Evolutionary conservation across 2,797 vertebrate species (phyloP), one percentile per base, ranked within the genome.

Genomic region (Syncerus caffer): DNA sequence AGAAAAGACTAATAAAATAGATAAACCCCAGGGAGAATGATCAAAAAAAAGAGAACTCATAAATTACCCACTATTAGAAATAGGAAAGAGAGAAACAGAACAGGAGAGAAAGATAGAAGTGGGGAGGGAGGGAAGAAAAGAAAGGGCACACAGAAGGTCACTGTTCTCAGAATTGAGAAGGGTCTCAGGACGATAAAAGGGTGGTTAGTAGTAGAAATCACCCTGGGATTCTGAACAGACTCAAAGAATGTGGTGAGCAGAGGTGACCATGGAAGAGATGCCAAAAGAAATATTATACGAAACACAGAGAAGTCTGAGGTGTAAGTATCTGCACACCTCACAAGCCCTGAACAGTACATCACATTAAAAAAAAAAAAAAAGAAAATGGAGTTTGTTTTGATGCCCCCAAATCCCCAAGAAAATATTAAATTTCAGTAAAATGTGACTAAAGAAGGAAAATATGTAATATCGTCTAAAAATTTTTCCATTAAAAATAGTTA

Each of bases 361-460:
- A 13, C 51, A 9, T 23, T 21, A 10, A 27, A n/a, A 51, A 71
- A 80, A 85, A 80, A n/a, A 79, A 85, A 12, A 58, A 62, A 62
- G 12, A 82, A 53, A 71, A 6, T 53, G 1, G 50, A 38, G 42
- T 79, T 95, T 62, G 85, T 85, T 67, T 42, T 25, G 47, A 84
- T 74, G 57, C 21, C 53, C n/a, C 84, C 8, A 67, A 90, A 17
- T 21, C 34, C 64, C n/a, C 53, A 27, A 80, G 67, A 74, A 95
- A 93, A 84, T 51, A 88, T 23, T 53, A 88, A 93, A 94, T 93
- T 71, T 78, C 45, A 85, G 74, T 93, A 93, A 95, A 97, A 84
- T 91, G 80, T 87, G 89, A 96, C 91, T 86, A 58, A 64, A 27
- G 60, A 90, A 83, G 76, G 84, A 97, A 97, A 96, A 25, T 76